Evolutionary conservation across 1,140 invertebrate genomes (phyloP).

Genomic region (Penaeus chinensis): DNA sequence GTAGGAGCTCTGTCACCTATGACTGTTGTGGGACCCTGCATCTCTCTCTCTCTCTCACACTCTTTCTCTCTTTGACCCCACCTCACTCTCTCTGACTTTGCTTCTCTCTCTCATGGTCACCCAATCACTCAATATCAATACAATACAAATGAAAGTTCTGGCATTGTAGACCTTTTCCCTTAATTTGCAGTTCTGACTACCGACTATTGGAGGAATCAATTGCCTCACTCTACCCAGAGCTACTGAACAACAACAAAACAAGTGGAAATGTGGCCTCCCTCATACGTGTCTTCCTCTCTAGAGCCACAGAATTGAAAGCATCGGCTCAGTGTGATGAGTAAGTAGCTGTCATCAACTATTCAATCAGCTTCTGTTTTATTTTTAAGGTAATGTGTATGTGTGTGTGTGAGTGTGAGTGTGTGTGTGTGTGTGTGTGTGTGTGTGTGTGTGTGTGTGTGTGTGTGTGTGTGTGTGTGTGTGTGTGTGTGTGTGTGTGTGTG

Average conservation of each 20-base stretch:
- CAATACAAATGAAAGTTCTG: slow-evolving; percentile 7
- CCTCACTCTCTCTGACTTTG: no score
- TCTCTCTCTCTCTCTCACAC: no score
- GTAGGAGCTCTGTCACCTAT: no score
- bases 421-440: no score
- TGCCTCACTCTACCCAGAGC: slow-evolving; percentile 78
- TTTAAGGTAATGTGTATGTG: not conserved
- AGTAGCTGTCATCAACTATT: not conserved
- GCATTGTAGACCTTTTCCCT: slow-evolving; percentile 30
- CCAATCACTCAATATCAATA: not conserved
- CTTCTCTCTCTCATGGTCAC: no score
- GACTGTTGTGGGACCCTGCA: no score
- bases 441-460: no score
- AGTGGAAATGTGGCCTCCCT: slow-evolving; percentile 90
- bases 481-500: no score
- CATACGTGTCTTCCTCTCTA: slow-evolving; percentile 83
- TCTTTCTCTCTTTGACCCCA: no score
- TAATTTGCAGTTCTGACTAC: slow-evolving; percentile 78
- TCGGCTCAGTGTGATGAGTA: slow-evolving; percentile 77
- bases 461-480: no score
- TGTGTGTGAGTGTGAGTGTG: no score
- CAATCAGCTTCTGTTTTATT: not conserved
- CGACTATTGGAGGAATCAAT: slow-evolving; percentile 83
- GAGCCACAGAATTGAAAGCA: slow-evolving; percentile 82
- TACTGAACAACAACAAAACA: slow-evolving; percentile 82